These are phyloP conservation scores for Synanceia verrucosa DNA, from an alignment of 2,797 vertebrate species.

Conservation along the genomic window DNA sequence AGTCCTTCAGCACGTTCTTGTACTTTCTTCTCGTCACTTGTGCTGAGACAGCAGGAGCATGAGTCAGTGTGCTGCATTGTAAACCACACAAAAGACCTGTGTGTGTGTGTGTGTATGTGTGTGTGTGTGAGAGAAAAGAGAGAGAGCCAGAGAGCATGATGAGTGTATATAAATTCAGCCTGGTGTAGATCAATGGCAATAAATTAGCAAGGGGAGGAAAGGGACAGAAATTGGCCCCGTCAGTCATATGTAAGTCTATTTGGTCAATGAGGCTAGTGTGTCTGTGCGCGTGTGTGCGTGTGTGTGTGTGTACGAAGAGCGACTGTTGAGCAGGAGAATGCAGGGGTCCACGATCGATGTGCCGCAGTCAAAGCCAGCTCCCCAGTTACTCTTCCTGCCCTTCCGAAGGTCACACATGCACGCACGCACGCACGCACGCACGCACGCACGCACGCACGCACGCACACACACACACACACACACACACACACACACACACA, in stretches of 20 bases:
- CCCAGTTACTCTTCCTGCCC: slow-evolving; percentile 77
- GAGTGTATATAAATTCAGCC: slow-evolving; percentile 79
- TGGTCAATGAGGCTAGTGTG: slow-evolving; percentile 76
- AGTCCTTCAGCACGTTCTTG: slow-evolving; percentile 67
- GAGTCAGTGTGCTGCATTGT: slow-evolving; percentile 65
- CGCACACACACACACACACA: slow-evolving; percentile 54
- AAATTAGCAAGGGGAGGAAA: slow-evolving; percentile 78
- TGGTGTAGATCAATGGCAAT: slow-evolving; percentile 78
- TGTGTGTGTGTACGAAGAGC: slow-evolving; percentile 48
- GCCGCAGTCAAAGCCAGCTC: slow-evolving; percentile 75
- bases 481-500: slow-evolving; percentile 39
- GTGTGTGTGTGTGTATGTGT: slow-evolving; percentile 25
- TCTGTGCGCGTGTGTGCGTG: slow-evolving; percentile 39
- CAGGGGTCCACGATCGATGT: slow-evolving; percentile 76
- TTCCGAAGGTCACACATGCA: slow-evolving; percentile 75
- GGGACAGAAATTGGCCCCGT: slow-evolving; percentile 77
- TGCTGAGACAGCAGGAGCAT: slow-evolving; percentile 75
- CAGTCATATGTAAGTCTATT: slow-evolving; percentile 80
- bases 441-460: slow-evolving; percentile 45
- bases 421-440: not conserved
- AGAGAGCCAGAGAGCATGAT: slow-evolving; percentile 58
- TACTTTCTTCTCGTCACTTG: slow-evolving; percentile 60
- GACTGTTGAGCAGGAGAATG: slow-evolving; percentile 70
- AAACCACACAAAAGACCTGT: slow-evolving; percentile 60
- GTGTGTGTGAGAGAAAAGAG: slow-evolving; percentile 3